Evolutionary conservation across 2,113 vertebrate genomes (phyloP).

Genomic region (Epinephelus lanceolatus): DNA sequence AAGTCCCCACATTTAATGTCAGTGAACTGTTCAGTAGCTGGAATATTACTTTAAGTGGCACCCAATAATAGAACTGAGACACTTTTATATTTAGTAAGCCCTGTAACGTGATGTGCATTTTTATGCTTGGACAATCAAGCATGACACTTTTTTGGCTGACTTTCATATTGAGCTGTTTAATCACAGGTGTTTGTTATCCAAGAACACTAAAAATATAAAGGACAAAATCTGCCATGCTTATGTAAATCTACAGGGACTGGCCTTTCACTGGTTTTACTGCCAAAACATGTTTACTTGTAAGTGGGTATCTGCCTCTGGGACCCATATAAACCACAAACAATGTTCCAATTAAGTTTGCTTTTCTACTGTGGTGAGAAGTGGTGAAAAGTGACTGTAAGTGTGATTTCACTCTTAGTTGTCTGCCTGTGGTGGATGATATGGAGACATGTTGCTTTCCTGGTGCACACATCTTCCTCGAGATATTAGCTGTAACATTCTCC

Average conservation of each 20-base stretch:
- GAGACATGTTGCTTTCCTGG: background rate
- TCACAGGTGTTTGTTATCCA: background rate
- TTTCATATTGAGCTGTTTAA: background rate
- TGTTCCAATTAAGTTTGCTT: background rate
- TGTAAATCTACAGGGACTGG: background rate
- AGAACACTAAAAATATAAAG: background rate
- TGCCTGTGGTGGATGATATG: background rate
- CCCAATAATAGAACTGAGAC: too few species aligned
- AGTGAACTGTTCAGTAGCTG: too few species aligned
- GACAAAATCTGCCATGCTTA: background rate
- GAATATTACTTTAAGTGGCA: too few species aligned
- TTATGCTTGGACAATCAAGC: too few species aligned
- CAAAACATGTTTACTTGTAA: slow-evolving; percentile 10
- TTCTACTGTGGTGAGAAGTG: background rate
- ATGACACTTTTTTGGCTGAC: too few species aligned
- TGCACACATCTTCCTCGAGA: background rate
- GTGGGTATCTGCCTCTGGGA: background rate
- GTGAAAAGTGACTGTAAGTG: background rate
- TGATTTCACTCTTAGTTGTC: background rate
- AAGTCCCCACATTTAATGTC: too few species aligned
- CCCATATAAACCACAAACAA: background rate
- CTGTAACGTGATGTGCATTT: too few species aligned
- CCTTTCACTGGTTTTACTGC: background rate
- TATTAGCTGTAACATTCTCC: background rate
- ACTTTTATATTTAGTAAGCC: too few species aligned